Conservation (phyloP, 2,113 vertebrate genomes). For the Leucopsar rothschildi region DNA sequence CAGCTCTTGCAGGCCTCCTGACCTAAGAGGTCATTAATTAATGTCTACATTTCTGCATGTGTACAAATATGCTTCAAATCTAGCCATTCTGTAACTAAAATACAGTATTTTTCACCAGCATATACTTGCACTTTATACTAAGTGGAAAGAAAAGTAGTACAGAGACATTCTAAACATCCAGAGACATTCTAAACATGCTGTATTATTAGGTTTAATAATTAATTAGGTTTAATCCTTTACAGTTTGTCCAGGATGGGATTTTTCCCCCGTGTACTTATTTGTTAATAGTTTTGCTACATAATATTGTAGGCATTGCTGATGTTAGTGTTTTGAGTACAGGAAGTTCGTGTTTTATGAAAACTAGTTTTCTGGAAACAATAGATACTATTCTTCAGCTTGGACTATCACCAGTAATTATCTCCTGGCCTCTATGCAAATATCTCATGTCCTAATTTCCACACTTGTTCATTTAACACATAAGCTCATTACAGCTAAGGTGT, state of each 20-base stretch:
- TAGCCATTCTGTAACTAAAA: not conserved
- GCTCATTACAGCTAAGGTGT: not conserved
- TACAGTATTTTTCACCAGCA: not conserved
- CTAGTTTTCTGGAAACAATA: slow-evolving; percentile 37
- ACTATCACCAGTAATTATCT: slow-evolving; percentile 31
- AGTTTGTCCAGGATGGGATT: not conserved
- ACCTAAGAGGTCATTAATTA: slow-evolving; percentile 1
- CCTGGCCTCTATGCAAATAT: slow-evolving; percentile 30
- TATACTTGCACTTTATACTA: not conserved
- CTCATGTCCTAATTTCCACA: slow-evolving; percentile 40
- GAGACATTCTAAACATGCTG: not conserved
- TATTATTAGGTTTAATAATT: not conserved
- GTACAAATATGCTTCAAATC: not conserved
- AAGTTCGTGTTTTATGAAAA: slow-evolving; percentile 29
- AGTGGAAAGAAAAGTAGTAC: not conserved
- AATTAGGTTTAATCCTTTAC: not conserved
- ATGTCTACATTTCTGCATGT: not conserved
- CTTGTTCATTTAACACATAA: slow-evolving; percentile 21
- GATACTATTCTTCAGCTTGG: slow-evolving; percentile 24
- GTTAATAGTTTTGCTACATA: not conserved
- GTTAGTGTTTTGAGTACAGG: not conserved
- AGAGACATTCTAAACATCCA: not conserved
- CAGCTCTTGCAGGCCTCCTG: not conserved
- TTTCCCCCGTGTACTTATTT: not conserved
- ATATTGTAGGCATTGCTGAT: not conserved